Conservation (phyloP, 1,140 invertebrate species). For the Vanessa atalanta region DNA sequence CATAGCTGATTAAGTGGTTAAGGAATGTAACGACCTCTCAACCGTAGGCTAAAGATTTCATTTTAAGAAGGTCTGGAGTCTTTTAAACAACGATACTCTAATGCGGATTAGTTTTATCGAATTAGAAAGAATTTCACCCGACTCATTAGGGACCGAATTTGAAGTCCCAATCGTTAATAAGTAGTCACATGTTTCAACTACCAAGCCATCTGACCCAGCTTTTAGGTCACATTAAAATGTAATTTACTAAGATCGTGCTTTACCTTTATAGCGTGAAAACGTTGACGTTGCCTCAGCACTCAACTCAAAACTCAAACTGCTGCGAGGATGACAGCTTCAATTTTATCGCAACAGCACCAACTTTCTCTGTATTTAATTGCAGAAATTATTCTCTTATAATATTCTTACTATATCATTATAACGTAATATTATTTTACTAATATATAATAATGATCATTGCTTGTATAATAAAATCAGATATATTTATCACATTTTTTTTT, state of each 20-base stretch:
- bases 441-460: not conserved
- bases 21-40: too few species aligned
- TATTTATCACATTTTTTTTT: too few species aligned
- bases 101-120: too few species aligned
- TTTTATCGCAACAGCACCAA: not conserved
- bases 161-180: too few species aligned
- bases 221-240: too few species aligned
- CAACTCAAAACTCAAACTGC: not conserved
- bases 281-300: not conserved
- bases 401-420: not conserved
- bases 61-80: not conserved
- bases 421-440: not conserved
- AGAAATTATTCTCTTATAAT: not conserved
- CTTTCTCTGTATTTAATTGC: not conserved
- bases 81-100: not conserved
- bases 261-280: not conserved
- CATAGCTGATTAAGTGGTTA: too few species aligned
- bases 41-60: too few species aligned
- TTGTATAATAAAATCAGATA: not conserved
- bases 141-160: too few species aligned
- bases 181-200: too few species aligned
- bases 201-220: too few species aligned
- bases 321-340: not conserved
- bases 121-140: too few species aligned
- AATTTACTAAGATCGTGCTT: too few species aligned